These are phyloP conservation scores for Anabas testudineus DNA, from an alignment of 2,797 vertebrate genomes.

Conservation along the genomic window DNA sequence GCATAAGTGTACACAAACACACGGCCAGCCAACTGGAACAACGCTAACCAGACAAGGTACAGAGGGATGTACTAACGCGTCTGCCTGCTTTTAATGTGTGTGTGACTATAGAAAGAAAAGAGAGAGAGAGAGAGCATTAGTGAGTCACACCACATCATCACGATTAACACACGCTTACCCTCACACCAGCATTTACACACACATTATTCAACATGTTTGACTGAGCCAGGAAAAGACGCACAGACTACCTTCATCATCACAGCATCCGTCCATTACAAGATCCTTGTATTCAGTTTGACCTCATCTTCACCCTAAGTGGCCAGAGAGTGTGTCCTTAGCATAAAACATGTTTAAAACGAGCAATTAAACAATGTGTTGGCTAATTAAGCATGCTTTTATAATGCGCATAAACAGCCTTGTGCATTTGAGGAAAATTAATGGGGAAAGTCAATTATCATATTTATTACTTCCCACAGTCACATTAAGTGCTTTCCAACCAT, in stretches of 20 bases:
- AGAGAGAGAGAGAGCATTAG: not conserved
- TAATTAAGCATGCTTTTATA: not conserved
- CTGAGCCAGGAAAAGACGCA: conserved; percentile 9
- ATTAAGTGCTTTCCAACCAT: not conserved
- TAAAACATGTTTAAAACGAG: not conserved
- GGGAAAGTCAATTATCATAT: not conserved
- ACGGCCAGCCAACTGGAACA: conserved; percentile 43
- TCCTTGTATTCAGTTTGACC: not conserved
- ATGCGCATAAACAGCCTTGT: not conserved
- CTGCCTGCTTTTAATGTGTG: conserved; percentile 24
- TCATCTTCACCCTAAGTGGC: not conserved
- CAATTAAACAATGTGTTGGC: not conserved
- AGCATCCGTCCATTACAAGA: not conserved
- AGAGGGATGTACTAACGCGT: conserved; percentile 28
- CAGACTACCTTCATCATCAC: not conserved
- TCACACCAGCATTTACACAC: not conserved
- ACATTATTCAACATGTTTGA: not conserved
- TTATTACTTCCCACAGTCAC: not conserved
- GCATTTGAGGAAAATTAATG: not conserved
- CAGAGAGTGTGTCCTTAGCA: not conserved
- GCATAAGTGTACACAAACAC: conserved; percentile 55
- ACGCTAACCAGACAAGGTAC: conserved; percentile 29
- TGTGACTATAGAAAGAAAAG: not conserved
- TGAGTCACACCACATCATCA: conserved; percentile 25
- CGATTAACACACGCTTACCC: conserved; percentile 15